These are phyloP conservation scores for Labeo calbasu DNA, from an alignment of 2,797 vertebrate species.

Conservation along the genomic window DNA sequence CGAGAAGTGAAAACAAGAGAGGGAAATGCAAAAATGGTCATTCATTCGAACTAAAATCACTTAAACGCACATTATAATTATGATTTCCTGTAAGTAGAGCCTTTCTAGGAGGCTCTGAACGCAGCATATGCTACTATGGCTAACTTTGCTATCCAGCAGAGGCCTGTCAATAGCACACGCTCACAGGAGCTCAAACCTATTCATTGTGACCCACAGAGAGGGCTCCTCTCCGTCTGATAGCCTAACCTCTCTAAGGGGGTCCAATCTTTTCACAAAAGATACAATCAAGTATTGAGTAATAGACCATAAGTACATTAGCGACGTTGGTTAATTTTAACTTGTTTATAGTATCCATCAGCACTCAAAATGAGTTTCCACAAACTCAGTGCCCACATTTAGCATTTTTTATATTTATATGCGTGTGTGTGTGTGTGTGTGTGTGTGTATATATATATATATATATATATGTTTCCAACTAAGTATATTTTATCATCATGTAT, in stretches of 20 bases:
- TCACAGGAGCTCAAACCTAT: conserved; percentile 25
- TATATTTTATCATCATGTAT: not conserved
- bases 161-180: conserved; percentile 19
- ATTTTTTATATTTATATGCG: not conserved
- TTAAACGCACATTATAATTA: not conserved
- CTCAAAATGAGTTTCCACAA: not conserved
- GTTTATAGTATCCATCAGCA: not conserved
- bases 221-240: conserved; percentile 48
- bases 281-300: conserved; percentile 19
- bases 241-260: conserved; percentile 13
- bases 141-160: conserved; percentile 33
- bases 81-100: not conserved
- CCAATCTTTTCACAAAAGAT: conserved; percentile 44
- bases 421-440: too few species aligned
- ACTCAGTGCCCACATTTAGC: not conserved
- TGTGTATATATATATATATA: too few species aligned
- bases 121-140: not conserved
- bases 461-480: not conserved
- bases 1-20: not conserved
- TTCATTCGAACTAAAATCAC: not conserved
- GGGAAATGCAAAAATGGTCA: not conserved
- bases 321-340: not conserved
- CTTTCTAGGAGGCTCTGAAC: not conserved
- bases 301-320: conserved; percentile 25
- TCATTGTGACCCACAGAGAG: conserved; percentile 24